A percentile compares a stretch with the other conserved stretches of the same genome.
phyloP scores from a whole-genome alignment of 2,797 vertebrate species.

The Anisognathus igniventris region DNA sequence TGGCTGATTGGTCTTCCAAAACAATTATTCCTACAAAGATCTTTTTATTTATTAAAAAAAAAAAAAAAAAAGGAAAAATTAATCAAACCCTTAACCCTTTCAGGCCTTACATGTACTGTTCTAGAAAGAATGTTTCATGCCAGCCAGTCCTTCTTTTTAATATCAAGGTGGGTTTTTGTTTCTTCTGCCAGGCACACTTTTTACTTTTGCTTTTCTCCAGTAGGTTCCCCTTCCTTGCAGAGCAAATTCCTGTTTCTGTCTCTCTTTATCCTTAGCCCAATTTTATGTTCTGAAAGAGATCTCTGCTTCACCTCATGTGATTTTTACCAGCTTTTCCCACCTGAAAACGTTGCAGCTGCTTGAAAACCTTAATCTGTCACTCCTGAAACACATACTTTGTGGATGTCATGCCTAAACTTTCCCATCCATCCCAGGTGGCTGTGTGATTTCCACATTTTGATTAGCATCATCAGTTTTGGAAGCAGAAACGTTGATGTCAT shows the following conservation, averaged over 20 bases:
- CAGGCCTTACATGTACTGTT: not conserved
- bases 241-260: not conserved
- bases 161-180: not conserved
- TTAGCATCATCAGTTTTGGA: not conserved
- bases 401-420: not conserved
- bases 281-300: not conserved
- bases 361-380: constrained; percentile 1
- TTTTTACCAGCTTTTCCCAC: not conserved
- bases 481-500: not conserved
- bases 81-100: not conserved
- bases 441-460: not conserved
- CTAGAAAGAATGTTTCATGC: not conserved
- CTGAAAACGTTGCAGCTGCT: not conserved
- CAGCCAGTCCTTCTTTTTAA: not conserved
- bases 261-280: not conserved
- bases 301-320: not conserved
- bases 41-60: not conserved
- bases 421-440: not conserved
- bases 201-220: not conserved
- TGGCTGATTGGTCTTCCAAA: not conserved
- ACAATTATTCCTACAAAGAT: not conserved
- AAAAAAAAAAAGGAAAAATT: not conserved
- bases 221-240: not conserved
- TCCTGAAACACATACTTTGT: not conserved
- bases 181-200: not conserved